phyloP scores from a whole-genome alignment of 1,140 invertebrate genomes.

The Musca domestica region DNA sequence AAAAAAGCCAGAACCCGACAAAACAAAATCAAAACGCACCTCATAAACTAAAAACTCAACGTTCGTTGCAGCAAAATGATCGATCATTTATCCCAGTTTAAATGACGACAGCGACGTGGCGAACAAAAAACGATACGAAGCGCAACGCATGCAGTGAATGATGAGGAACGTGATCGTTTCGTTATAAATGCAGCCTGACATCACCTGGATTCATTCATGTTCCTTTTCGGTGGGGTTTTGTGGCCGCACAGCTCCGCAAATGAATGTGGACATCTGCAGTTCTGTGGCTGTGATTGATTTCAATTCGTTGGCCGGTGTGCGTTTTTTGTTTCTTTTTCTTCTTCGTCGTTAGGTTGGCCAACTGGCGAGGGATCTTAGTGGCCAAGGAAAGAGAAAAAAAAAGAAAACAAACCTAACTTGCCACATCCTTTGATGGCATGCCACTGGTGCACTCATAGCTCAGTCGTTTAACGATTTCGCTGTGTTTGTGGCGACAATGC shows the following conservation, averaged over 20 bases:
- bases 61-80: not conserved
- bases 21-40: too few relatives aligned
- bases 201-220: constrained; percentile 18
- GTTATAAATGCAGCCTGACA: constrained; percentile 18
- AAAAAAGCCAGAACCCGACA: too few relatives aligned
- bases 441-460: not conserved
- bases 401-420: constrained; percentile 7
- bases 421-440: constrained; percentile 19
- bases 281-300: constrained; percentile 17
- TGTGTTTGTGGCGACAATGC: constrained; percentile 13
- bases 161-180: constrained; percentile 15
- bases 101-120: not conserved
- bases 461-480: not conserved
- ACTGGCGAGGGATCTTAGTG: too few relatives aligned
- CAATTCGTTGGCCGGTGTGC: too few relatives aligned
- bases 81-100: constrained; percentile 19
- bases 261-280: constrained; percentile 6
- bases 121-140: not conserved
- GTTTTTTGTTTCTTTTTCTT: not conserved
- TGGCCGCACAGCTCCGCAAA: too few relatives aligned
- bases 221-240: not conserved
- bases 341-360: too few relatives aligned
- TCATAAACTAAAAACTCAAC: too few relatives aligned
- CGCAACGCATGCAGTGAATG: not conserved
- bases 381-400: not conserved